Evolutionary conservation across 2,797 vertebrate genomes (phyloP), one percentile per base, ranked within the genome.

Genomic region (Arvicola amphibius): DNA sequence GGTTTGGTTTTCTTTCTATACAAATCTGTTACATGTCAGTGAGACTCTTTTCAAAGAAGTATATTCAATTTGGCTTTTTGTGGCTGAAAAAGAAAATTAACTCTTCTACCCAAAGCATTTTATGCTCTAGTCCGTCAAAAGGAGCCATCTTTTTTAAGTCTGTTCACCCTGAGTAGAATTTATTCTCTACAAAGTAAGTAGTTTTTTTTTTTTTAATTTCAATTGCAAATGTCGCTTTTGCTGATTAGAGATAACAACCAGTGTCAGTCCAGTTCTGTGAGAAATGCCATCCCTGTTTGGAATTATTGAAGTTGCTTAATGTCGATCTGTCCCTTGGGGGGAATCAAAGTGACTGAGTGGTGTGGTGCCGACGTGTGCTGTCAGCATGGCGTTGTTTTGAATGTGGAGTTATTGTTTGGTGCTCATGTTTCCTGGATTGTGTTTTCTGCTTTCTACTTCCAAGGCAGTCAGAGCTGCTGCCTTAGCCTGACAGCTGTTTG

Each of bases 331-430:
- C 98, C 97, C 98, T 98, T 97, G 97, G 98, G 98, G 97, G 97
- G 97, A 98, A 97, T 98, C 97, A 98, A 98, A 98, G 98, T 99
- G 98, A 98, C 94, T 29, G n/a, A n/a, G 97, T 97, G 98, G 98
- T n/a, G 98, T 98, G 98, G 98, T 99, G 98, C 98, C 95, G 81
- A 98, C 98, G 97, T 98, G 98, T 99, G 98, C 97, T 98, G 98
- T 99, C 98, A 98, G 98, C 98, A 99, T 99, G 98, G 98, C 93
- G 71, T 98, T 98, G 98, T 98, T 98, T 98, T 98, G 98, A 98
- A 96, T 98, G 98, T 99, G 98, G 98, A 98, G 95, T 98, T 98
- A 97, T 98, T 98, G 98, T 98, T 98, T 98, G 98, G 98, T 98
- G 98, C 98, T 98, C 98, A 98, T 98, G 98, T 99, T 98, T 99